Conservation (phyloP, 2,888 invertebrate genomes). For the Drosophila picticornis region DNA sequence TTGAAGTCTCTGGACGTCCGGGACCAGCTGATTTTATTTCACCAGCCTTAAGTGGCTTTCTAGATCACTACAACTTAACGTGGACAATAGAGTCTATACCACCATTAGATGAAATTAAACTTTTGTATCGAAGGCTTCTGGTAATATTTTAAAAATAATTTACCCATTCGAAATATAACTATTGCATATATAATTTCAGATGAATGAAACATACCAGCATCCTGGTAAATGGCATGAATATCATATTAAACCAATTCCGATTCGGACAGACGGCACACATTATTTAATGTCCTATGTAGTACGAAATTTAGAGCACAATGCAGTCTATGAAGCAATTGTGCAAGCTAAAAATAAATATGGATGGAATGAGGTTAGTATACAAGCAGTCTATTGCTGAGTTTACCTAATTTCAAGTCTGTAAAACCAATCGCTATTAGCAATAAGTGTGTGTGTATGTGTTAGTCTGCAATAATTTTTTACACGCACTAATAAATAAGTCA, state of each 20-base stretch:
- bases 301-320: constrained; percentile 88
- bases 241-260: constrained; percentile 84
- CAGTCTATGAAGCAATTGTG: constrained; percentile 90
- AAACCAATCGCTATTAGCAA: background rate
- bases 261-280: constrained; percentile 84
- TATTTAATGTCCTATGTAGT: constrained; percentile 89
- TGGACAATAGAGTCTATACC: constrained; percentile 90
- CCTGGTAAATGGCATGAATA: constrained; percentile 90
- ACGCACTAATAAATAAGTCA: background rate
- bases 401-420: background rate
- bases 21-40: constrained; percentile 88
- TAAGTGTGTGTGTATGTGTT: no score
- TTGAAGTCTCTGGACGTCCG: constrained; percentile 88
- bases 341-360: constrained; percentile 91
- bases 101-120: constrained; percentile 88
- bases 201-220: constrained; percentile 90
- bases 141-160: constrained; percentile 82
- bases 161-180: background rate
- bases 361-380: constrained; percentile 88
- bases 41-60: constrained; percentile 87
- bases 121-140: constrained; percentile 88
- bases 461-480: background rate
- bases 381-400: background rate
- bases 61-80: constrained; percentile 88
- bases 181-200: constrained; percentile 84